Conservation (phyloP, 1,140 invertebrate species). For the Meloidogyne hapla region DNA sequence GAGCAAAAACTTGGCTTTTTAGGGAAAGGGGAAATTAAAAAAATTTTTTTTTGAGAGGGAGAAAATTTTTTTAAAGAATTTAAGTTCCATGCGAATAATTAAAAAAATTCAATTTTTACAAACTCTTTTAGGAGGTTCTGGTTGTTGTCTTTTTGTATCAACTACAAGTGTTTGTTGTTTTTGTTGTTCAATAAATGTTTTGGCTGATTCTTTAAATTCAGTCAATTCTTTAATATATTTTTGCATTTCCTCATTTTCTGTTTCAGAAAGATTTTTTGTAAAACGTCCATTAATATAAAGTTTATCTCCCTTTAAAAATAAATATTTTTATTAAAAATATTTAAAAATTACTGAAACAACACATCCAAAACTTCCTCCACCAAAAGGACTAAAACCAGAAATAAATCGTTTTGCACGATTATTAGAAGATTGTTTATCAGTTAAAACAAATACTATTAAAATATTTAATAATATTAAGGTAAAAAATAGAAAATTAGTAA, state of each 20-base stretch:
- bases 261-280: slow-evolving; percentile 36
- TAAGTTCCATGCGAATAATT: background rate
- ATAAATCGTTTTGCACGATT: slow-evolving; percentile 38
- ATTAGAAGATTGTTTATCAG: background rate
- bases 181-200: background rate
- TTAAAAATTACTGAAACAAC: slow-evolving; percentile 40
- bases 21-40: background rate
- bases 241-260: slow-evolving; percentile 36
- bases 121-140: slow-evolving; percentile 37
- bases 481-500: too few species aligned
- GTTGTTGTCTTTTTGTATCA: slow-evolving; percentile 10
- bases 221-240: slow-evolving; percentile 31
- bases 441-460: background rate
- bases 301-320: background rate
- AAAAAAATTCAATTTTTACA: slow-evolving; percentile 14
- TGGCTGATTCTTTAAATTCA: background rate
- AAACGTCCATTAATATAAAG: slow-evolving; percentile 36
- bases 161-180: background rate
- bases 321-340: too few species aligned
- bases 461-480: background rate
- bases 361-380: slow-evolving; percentile 38
- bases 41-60: too few species aligned
- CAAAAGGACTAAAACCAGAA: slow-evolving; percentile 35
- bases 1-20: slow-evolving; percentile 40
- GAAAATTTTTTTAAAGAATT: too few species aligned